Evolutionary conservation across 2,113 vertebrate genomes (phyloP), one percentile per base, ranked within the genome.

Genomic region (Brachyhypopomus gauderio): DNA sequence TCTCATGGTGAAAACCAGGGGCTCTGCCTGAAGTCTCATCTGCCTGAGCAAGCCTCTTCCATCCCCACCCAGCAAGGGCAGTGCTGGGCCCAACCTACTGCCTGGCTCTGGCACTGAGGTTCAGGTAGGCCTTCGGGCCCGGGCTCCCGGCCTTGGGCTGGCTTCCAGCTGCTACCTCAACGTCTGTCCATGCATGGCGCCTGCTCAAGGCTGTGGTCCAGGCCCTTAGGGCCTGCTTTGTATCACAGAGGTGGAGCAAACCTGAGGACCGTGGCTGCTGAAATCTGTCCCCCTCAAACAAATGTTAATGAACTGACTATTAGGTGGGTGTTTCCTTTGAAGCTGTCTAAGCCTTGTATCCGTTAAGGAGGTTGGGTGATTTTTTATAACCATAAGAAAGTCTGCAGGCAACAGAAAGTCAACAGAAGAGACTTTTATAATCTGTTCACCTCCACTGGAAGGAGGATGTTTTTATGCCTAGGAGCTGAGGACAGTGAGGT

Each of bases 1-100:
- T 34, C 75, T 45, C 41, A 52, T 52, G 90, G 91, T 91, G 89
- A 92, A 92, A 92, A 89, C 85, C 89, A 87, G 78, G 85, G 86
- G 7, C 36, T 34, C 63, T 3, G 45, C 8, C 85, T 92, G 87
- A 90, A 92, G 90, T 90, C 88, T 86, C 89, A 92, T 90, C 91
- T 92, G 88, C 88, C 86, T 30, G 89, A 55, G 3, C 90, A 90
- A 88, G 87, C 87, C 88, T 41, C 55, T 89, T 52, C 45, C 45
- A 14, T 52, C 45, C 9, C 73, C 77, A 78, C 11, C 27, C 81
- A 64, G 56, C 27, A 22, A 70, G 64, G 34, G 23, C 22, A 63
- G 72, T 75, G 82, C 55, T 67, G 64, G 77, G 78, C 63, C 34
- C 81, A 72, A 64, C 74, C 72, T 72, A 45, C 55, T 30, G 41